A percentile compares a stretch with the other conserved stretches of the same genome.
These are phyloP conservation scores for Hypocryptadius cinnamomeus DNA, from an alignment of 2,113 vertebrate species.

Conservation along the genomic window DNA sequence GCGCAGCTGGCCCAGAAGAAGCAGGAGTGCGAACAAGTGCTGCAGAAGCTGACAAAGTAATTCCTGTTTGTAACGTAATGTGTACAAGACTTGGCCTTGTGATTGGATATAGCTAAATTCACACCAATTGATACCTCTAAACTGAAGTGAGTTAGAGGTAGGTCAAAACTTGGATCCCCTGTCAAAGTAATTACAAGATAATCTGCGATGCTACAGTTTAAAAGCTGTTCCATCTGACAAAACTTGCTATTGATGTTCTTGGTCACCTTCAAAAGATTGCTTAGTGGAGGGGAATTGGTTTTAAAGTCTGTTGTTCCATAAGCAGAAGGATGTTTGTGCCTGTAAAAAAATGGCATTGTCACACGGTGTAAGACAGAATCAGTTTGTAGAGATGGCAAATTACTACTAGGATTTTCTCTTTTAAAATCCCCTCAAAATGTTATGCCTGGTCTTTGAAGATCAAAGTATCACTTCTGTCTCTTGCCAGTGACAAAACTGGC, in stretches of 20 bases:
- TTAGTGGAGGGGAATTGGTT: not conserved
- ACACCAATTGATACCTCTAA: not conserved
- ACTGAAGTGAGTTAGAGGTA: not conserved
- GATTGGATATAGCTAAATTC: not conserved
- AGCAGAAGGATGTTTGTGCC: not conserved
- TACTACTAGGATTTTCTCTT: not conserved
- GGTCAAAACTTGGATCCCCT: not conserved
- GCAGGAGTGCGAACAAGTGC: conserved; percentile 82
- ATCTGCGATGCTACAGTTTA: not conserved
- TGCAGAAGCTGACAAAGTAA: conserved; percentile 88
- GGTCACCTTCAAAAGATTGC: not conserved
- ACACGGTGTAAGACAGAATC: not conserved
- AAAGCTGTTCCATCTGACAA: not conserved
- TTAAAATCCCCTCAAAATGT: not conserved
- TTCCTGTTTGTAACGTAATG: not conserved
- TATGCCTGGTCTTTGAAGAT: not conserved
- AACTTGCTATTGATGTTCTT: not conserved
- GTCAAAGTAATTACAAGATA: not conserved
- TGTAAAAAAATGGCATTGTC: not conserved
- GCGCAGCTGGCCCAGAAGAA: conserved; percentile 87
- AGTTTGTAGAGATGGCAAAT: not conserved
- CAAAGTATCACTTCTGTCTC: not conserved
- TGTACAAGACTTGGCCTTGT: not conserved
- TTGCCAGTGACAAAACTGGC: not conserved
- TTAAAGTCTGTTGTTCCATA: not conserved